These are phyloP conservation scores for Macrostomum cliftonense DNA, from an alignment of 2,888 invertebrate genomes.

Conservation along the genomic window DNA sequence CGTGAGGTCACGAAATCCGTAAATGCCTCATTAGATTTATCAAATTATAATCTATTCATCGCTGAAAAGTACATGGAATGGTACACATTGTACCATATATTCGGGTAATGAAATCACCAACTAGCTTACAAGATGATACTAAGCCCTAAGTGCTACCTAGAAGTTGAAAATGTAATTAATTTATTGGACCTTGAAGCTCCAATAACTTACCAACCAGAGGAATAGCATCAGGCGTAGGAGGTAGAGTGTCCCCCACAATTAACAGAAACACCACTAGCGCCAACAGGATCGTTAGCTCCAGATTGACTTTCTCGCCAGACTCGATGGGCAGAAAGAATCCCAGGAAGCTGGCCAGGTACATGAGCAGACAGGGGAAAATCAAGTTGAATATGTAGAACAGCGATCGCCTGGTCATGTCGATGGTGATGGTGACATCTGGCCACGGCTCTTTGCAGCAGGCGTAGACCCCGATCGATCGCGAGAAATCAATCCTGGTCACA, in stretches of 20 bases:
- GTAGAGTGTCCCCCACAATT: conserved; percentile 19
- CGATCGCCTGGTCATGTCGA: conserved; percentile 18
- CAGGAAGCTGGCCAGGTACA: conserved; percentile 19
- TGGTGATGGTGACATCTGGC: conserved; percentile 21
- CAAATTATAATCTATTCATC: too few species aligned
- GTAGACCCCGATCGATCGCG: conserved; percentile 15
- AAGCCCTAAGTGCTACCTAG: too few species aligned
- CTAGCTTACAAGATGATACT: too few species aligned
- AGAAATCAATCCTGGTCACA: conserved; percentile 16
- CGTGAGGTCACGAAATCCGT: too few species aligned
- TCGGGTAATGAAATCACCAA: too few species aligned
- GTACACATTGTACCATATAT: too few species aligned
- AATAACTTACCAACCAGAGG: conserved; percentile 17
- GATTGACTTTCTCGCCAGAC: conserved; percentile 19
- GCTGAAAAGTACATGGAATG: too few species aligned
- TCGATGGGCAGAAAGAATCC: conserved; percentile 21
- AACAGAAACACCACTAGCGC: conserved; percentile 19
- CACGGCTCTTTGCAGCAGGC: conserved; percentile 20
- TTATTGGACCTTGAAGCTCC: too few species aligned
- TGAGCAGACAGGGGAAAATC: conserved; percentile 19
- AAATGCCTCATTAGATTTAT: too few species aligned
- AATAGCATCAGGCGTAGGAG: conserved; percentile 20
- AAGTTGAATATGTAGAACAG: conserved; percentile 21
- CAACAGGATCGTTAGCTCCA: conserved; percentile 19
- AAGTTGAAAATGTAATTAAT: too few species aligned